These are phyloP conservation scores for Apis cerana DNA, from an alignment of 1,140 invertebrate genomes.

Conservation along the genomic window DNA sequence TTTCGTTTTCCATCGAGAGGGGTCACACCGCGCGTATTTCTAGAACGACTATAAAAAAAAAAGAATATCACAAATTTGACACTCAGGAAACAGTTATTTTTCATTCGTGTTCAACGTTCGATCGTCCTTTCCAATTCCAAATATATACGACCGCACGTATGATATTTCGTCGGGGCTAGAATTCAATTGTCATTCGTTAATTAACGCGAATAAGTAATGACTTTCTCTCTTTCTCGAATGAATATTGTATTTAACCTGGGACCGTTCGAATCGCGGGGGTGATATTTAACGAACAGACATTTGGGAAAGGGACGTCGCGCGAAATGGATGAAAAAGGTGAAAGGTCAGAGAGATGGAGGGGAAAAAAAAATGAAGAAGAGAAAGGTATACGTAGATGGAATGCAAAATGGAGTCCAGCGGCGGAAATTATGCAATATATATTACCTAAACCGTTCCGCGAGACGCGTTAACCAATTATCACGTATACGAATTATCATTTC, in stretches of 20 bases:
- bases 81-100: not conserved
- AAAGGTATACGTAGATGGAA: not conserved
- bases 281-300: not conserved
- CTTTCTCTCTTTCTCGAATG: slow-evolving; percentile 13
- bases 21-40: no score
- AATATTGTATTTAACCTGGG: not conserved
- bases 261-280: not conserved
- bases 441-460: slow-evolving; percentile 32
- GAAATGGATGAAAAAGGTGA: not conserved
- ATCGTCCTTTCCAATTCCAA: no score
- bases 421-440: slow-evolving; percentile 34
- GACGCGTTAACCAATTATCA: slow-evolving; percentile 34
- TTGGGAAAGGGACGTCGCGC: no score
- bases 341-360: not conserved
- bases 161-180: not conserved
- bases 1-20: not conserved
- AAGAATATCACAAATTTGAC: no score
- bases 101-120: not conserved
- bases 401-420: not conserved
- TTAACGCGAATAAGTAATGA: slow-evolving; percentile 24
- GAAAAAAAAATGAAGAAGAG: not conserved
- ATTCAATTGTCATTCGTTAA: slow-evolving; percentile 31
- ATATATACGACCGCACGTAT: no score
- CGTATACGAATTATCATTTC: not conserved
- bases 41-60: not conserved